A percentile compares a stretch with the other conserved stretches of the same genome.
Evolutionary conservation across 2,888 invertebrate species (phyloP).

Genomic region (Cheilosia vulpina): DNA sequence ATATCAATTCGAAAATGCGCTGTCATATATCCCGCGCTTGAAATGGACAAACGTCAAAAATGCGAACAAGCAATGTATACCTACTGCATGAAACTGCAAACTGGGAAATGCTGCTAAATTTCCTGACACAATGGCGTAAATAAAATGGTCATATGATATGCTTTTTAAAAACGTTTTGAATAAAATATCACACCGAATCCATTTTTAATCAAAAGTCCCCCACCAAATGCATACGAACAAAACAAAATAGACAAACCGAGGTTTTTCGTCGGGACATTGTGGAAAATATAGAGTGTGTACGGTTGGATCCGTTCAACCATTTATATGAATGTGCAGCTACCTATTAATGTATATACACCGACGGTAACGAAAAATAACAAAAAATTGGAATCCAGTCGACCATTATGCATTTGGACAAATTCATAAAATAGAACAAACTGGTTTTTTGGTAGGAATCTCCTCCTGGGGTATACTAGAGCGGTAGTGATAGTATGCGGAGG

Average conservation of each 20-base stretch:
- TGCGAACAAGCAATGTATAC: background rate
- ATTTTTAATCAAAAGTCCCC: slow-evolving; percentile 64
- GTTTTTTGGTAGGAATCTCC: slow-evolving; percentile 35
- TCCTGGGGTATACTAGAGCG: slow-evolving; percentile 19
- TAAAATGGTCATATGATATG: slow-evolving; percentile 66
- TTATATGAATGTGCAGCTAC: background rate
- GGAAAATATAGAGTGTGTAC: slow-evolving; percentile 16
- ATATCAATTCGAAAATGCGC: slow-evolving; percentile 57
- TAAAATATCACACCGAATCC: slow-evolving; percentile 72
- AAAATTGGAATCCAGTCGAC: slow-evolving; percentile 47
- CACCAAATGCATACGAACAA: background rate
- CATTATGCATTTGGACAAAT: slow-evolving; percentile 73
- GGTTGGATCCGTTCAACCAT: slow-evolving; percentile 35
- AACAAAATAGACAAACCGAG: slow-evolving; percentile 21
- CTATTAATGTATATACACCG: slow-evolving; percentile 5
- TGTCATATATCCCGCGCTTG: slow-evolving; percentile 51
- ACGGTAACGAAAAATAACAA: slow-evolving; percentile 33
- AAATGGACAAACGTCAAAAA: slow-evolving; percentile 25
- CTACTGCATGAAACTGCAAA: slow-evolving; percentile 31
- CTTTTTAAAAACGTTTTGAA: slow-evolving; percentile 66
- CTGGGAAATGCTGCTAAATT: slow-evolving; percentile 55
- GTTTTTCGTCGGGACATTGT: slow-evolving; percentile 37
- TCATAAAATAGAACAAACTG: slow-evolving; percentile 66
- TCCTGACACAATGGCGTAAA: slow-evolving; percentile 60
- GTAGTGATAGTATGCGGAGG: slow-evolving; percentile 20